Conservation (phyloP, 2,113 vertebrate species). For the Seriola dumerili region DNA sequence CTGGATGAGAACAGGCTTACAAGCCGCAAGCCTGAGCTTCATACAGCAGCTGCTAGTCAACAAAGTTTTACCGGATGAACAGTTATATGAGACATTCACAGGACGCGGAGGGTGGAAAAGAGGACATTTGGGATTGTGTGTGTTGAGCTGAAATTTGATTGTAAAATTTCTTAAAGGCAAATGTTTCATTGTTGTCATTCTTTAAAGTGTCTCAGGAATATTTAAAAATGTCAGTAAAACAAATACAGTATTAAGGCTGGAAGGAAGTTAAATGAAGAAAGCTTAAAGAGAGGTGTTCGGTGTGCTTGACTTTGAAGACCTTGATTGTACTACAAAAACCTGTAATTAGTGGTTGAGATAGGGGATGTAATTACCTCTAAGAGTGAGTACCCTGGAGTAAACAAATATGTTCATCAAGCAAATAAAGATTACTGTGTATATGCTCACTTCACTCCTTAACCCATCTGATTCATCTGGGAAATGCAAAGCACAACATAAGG, state of each 20-base stretch:
- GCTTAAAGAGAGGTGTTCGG: constrained; percentile 39
- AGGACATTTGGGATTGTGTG: constrained; percentile 12
- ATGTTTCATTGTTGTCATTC: no score
- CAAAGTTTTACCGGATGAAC: constrained; percentile 53
- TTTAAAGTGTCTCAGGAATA: not conserved
- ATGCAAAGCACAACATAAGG: constrained; percentile 66
- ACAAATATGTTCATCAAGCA: constrained; percentile 85
- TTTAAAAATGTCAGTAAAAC: not conserved
- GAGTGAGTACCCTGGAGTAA: constrained; percentile 77
- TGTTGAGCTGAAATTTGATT: not conserved
- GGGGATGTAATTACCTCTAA: constrained; percentile 80
- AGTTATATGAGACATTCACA: constrained; percentile 27
- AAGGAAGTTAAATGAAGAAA: constrained; percentile 4
- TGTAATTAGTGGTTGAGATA: constrained; percentile 80
- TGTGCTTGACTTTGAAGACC: constrained; percentile 73
- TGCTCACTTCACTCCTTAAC: constrained; percentile 80
- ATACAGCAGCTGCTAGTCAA: constrained; percentile 62
- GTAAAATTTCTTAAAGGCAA: not conserved
- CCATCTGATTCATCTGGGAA: constrained; percentile 78
- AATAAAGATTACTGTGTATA: constrained; percentile 83
- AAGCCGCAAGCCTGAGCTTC: constrained; percentile 55
- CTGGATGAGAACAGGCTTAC: constrained; percentile 72
- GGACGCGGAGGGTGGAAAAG: not conserved
- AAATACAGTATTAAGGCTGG: not conserved
- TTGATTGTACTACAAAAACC: constrained; percentile 77